Evolutionary conservation across 1,140 invertebrate species (phyloP).

Genomic region (Zaprionus kolodkinae): DNA sequence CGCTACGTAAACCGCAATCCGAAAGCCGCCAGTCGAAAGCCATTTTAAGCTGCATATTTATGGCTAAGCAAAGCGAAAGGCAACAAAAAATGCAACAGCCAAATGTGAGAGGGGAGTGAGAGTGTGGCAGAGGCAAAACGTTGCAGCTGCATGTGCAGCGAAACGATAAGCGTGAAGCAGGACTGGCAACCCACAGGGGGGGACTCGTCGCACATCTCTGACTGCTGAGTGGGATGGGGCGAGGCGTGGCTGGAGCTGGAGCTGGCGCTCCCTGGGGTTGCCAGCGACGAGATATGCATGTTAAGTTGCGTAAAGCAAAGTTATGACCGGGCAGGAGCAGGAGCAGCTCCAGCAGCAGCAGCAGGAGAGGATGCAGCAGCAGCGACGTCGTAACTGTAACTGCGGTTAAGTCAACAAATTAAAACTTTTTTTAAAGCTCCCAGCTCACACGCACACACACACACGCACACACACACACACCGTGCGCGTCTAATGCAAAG

Average conservation of each 20-base stretch:
- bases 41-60: conserved; percentile 82
- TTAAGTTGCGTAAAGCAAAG: conserved; percentile 75
- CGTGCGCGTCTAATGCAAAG: conserved; percentile 34
- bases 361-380: conserved; percentile 5
- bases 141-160: conserved; percentile 73
- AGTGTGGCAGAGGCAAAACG: no score
- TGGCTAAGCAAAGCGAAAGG: conserved; percentile 65
- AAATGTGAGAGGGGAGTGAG: conserved; percentile 12
- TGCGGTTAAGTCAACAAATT: conserved; percentile 82
- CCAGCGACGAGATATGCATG: conserved; percentile 76
- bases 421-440: conserved; percentile 68
- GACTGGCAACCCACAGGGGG: conserved; percentile 6
- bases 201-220: neutral
- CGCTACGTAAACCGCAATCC: conserved; percentile 78
- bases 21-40: conserved; percentile 77
- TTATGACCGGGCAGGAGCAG: conserved; percentile 61
- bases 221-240: conserved; percentile 21
- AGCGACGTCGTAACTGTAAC: conserved; percentile 67
- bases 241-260: neutral
- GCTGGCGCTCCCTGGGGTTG: conserved; percentile 52
- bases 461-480: conserved; percentile 16
- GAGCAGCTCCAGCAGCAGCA: conserved; percentile 10
- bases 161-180: conserved; percentile 62
- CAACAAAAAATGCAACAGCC: conserved; percentile 23
- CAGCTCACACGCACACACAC: conserved; percentile 18